These are phyloP conservation scores for Drosophila nr. perissopoda DNA, from an alignment of 2,888 invertebrate species.

Conservation along the genomic window DNA sequence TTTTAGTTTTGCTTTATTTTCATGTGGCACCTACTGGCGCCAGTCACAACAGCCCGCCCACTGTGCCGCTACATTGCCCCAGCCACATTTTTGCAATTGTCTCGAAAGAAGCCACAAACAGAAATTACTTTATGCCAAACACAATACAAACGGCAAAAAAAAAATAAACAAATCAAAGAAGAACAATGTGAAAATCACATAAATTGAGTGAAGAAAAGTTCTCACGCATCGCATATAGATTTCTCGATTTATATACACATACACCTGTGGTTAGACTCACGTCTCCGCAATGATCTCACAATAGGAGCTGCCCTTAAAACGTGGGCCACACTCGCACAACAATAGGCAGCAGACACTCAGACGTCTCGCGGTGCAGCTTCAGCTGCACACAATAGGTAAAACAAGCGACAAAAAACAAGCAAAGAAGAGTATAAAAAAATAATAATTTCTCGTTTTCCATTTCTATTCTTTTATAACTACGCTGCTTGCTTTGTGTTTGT, in stretches of 20 bases:
- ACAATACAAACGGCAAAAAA: conserved; percentile 18
- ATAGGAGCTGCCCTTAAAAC: conserved; percentile 63
- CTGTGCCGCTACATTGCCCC: conserved; percentile 7
- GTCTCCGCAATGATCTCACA: conserved; percentile 46
- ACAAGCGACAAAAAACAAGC: conserved; percentile 36
- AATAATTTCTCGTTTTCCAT: conserved; percentile 66
- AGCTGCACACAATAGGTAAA: conserved; percentile 49
- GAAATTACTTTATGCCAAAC: conserved; percentile 38
- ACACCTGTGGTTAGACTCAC: conserved; percentile 69
- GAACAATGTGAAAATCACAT: conserved; percentile 50
- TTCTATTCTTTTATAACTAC: conserved; percentile 50
- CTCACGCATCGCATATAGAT: conserved; percentile 66
- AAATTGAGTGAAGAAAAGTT: conserved; percentile 61
- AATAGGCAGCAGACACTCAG: conserved; percentile 53
- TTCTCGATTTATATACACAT: conserved; percentile 41
- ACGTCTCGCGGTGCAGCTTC: conserved; percentile 69
- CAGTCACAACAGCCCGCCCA: conserved; percentile 39
- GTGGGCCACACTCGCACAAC: conserved; percentile 59
- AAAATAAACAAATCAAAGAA: conserved; percentile 26
- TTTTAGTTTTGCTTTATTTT: conserved; percentile 9
- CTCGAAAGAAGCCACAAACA: conserved; percentile 34
- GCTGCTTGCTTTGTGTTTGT: conserved; percentile 37
- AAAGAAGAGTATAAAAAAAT: conserved; percentile 33
- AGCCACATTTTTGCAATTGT: conserved; percentile 62
- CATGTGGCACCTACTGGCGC: conserved; percentile 38